These are phyloP conservation scores for Euthynnus affinis DNA, from an alignment of 2,797 vertebrate genomes.

Conservation along the genomic window DNA sequence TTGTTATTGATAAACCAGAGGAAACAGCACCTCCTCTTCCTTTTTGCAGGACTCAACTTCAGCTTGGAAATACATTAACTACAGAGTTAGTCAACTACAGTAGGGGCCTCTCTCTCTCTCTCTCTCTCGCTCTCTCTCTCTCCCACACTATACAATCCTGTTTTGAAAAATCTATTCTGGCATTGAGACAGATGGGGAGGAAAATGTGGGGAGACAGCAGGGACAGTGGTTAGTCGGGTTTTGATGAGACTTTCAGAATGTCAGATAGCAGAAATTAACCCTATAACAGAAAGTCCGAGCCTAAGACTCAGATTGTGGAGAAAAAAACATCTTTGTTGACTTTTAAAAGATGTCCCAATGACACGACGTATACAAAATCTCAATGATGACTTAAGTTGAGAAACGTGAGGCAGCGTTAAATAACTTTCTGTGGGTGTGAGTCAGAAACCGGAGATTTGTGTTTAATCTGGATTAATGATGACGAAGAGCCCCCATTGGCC, in stretches of 20 bases:
- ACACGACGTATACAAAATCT: neutral
- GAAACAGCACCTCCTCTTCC: neutral
- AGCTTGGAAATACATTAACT: conserved; percentile 45
- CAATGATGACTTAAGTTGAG: conserved; percentile 52
- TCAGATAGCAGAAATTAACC: conserved; percentile 19
- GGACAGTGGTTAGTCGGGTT: conserved; percentile 34
- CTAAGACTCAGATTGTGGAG: neutral
- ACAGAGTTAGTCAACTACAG: conserved; percentile 11
- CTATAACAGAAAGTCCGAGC: too few species aligned
- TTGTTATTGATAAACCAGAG: conserved; percentile 6
- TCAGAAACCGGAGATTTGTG: conserved; percentile 69
- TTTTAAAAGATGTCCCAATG: neutral
- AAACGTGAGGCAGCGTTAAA: conserved; percentile 63
- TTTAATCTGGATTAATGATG: conserved; percentile 82
- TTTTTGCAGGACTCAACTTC: conserved; percentile 7
- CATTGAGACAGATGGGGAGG: conserved; percentile 29
- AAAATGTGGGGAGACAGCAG: conserved; percentile 54
- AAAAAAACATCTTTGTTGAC: neutral
- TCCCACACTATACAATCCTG: conserved; percentile 25
- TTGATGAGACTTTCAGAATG: conserved; percentile 35
- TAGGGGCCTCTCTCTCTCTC: conserved; percentile 2
- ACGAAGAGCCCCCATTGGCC: conserved; percentile 63
- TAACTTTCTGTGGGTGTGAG: conserved; percentile 67
- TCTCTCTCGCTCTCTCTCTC: conserved; percentile 27
- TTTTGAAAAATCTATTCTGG: conserved; percentile 43